These are phyloP conservation scores for Buteo buteo DNA, from an alignment of 2,113 vertebrate genomes.

Conservation along the genomic window DNA sequence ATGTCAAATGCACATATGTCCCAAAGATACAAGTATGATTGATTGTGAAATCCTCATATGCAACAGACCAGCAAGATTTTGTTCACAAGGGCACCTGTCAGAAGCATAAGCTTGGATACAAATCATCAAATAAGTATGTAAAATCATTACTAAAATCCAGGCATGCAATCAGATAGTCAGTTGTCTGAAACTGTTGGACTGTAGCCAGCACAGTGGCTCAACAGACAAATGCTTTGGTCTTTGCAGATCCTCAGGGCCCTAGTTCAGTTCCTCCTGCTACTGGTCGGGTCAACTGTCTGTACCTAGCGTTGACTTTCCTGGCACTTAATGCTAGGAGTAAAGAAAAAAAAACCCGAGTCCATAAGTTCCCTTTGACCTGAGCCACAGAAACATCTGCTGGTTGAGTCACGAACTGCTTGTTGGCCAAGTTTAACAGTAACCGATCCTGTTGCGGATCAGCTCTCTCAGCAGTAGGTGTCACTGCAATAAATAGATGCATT, in stretches of 20 bases:
- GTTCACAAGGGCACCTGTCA: slow-evolving; percentile 66
- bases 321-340: slow-evolving; percentile 41
- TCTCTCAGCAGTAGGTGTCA: slow-evolving; percentile 66
- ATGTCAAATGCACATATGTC: slow-evolving; percentile 53
- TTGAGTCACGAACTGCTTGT: slow-evolving; percentile 48
- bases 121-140: slow-evolving; percentile 57
- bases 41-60: slow-evolving; percentile 61
- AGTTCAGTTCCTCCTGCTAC: slow-evolving; percentile 41
- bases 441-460: slow-evolving; percentile 64
- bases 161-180: slow-evolving; percentile 21
- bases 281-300: slow-evolving; percentile 44
- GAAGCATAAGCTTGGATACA: slow-evolving; percentile 57
- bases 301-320: slow-evolving; percentile 43
- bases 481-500: slow-evolving; percentile 64
- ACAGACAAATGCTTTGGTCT: slow-evolving; percentile 29
- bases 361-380: slow-evolving; percentile 57
- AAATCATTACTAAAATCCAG: slow-evolving; percentile 48
- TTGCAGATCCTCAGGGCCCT: slow-evolving; percentile 27
- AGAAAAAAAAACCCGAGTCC: slow-evolving; percentile 18
- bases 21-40: slow-evolving; percentile 54
- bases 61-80: slow-evolving; percentile 38
- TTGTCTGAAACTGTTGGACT: slow-evolving; percentile 44
- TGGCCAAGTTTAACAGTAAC: slow-evolving; percentile 60
- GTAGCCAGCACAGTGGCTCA: slow-evolving; percentile 46
- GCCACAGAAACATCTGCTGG: slow-evolving; percentile 59